These are phyloP conservation scores for Drosophila cyrtoloma DNA, from an alignment of 2,888 invertebrate genomes.

Conservation along the genomic window DNA sequence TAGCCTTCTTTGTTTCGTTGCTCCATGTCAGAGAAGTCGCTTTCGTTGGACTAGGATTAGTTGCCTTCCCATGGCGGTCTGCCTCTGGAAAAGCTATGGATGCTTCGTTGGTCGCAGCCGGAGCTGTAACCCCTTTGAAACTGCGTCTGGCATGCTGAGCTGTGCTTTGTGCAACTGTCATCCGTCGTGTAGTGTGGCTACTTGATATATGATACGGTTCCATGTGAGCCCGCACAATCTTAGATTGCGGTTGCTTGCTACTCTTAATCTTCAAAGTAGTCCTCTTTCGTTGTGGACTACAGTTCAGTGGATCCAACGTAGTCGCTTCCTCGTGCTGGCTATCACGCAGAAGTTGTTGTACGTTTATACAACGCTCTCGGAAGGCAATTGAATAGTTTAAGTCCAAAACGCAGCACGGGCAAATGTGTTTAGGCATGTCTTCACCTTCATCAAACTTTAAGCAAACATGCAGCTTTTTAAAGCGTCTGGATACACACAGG, in stretches of 20 bases:
- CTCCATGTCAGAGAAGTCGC: background rate
- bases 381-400: conserved; percentile 37
- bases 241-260: conserved; percentile 1
- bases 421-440: conserved; percentile 29
- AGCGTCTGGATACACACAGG: no score
- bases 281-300: background rate
- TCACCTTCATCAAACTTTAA: conserved; percentile 20
- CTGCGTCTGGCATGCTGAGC: background rate
- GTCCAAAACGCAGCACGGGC: conserved; percentile 30
- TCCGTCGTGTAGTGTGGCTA: background rate
- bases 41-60: background rate
- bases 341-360: conserved; percentile 6
- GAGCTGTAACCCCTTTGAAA: background rate
- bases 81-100: background rate
- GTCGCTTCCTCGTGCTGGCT: background rate
- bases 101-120: background rate
- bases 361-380: conserved; percentile 35
- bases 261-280: no score
- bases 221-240: background rate
- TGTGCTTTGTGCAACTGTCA: background rate
- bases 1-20: background rate
- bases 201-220: background rate
- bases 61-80: background rate
- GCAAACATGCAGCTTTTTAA: background rate
- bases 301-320: background rate